These are phyloP conservation scores for Fulmarus glacialis DNA, from an alignment of 2,113 vertebrate genomes.

Conservation along the genomic window DNA sequence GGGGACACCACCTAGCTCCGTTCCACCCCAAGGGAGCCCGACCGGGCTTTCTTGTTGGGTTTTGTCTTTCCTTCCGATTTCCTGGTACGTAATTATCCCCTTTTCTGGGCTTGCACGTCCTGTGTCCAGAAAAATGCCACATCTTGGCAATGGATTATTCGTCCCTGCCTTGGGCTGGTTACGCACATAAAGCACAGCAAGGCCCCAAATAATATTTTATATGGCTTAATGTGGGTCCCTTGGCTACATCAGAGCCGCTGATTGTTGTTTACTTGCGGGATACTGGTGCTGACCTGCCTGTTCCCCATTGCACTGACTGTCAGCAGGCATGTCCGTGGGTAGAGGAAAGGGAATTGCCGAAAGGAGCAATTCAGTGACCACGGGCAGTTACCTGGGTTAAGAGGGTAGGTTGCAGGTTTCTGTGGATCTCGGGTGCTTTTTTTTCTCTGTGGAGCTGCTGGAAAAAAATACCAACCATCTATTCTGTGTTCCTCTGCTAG, in stretches of 20 bases:
- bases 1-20: background rate
- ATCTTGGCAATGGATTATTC: background rate
- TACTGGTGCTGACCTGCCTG: background rate
- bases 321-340: fast-evolving
- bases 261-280: background rate
- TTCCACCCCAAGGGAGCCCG: background rate
- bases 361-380: background rate
- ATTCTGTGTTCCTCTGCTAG: background rate
- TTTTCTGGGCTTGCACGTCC: background rate
- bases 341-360: background rate
- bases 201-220: background rate
- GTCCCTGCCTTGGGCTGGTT: background rate
- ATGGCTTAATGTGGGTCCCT: background rate
- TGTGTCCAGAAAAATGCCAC: background rate
- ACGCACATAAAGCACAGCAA: background rate
- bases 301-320: background rate
- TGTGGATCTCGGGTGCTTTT: background rate
- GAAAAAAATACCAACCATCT: background rate
- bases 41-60: background rate
- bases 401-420: background rate
- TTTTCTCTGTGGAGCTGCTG: background rate
- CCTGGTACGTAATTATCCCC: background rate
- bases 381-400: background rate
- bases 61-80: background rate
- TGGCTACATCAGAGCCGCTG: background rate